Base-by-base conservation (phyloP, 2,888 invertebrate genomes). In the Formica aserva region DNA sequence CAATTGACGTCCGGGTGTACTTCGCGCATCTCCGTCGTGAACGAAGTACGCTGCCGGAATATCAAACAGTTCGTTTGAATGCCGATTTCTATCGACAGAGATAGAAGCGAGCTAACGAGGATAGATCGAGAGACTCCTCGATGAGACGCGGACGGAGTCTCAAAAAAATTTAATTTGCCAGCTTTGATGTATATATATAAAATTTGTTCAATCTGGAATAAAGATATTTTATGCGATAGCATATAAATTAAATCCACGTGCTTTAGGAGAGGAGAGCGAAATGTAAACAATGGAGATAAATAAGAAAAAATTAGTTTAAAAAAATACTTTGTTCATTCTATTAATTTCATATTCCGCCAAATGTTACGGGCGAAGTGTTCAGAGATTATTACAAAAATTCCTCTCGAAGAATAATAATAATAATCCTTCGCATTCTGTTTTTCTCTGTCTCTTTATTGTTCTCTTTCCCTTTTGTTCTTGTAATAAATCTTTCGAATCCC, bases 31-130 rank as follows among this genome's bases (percentile, higher is more conserved):
- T 75, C 81, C 38, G 52, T 45, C 81, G 41, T 74, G 65, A 65
- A 63, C 62, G 45, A 26, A 48, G 18, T n/a, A 35, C 55, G 35
- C 32, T 8, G 15, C 18, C 57, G 66, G 78, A 78, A 78, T 78
- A 78, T 83, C 78, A 78, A 83, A 18, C 57, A 83, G 78, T 83
- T 78, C 66, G 71, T 83, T 80, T 62, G 78, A 41, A 80, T 66
- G 62, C 45, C 67, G 52, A 75, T 74, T 77, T 35, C 35, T 22
- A 65, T 38, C 52, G 45, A 55, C 66, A 55, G 45, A 45, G 65
- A 67, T 57, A 66, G 65, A 57, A 52, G 63, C 57, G 48, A 35
- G 45, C 63, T 81, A 81, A 81, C 81, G 74, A 81, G 75, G 35
- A 22, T 48, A 15, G 32, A n/a, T 55, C 60, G 26, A 1, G 29